Conservation (phyloP, 1,140 invertebrate genomes). For the Apis dorsata region DNA sequence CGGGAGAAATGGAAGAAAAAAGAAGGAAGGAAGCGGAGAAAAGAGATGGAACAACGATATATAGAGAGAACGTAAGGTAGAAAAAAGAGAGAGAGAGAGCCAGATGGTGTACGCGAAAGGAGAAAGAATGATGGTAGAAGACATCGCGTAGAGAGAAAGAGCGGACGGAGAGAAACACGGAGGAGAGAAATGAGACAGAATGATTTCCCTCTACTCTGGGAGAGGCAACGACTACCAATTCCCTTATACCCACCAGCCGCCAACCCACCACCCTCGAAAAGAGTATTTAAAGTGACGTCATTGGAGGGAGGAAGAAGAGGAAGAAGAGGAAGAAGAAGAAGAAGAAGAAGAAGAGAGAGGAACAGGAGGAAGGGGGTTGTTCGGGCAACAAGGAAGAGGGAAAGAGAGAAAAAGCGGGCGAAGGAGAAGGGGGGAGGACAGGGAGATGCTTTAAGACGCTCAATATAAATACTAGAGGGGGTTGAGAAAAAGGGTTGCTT, state of each 20-base stretch:
- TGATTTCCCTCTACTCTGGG: constrained; percentile 45
- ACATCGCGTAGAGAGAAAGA: constrained; percentile 27
- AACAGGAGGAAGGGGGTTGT: not conserved
- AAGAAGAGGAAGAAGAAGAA: constrained; percentile 5
- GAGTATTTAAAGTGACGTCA: constrained; percentile 67
- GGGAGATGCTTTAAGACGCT: constrained; percentile 80
- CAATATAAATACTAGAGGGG: constrained; percentile 80
- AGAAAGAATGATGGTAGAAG: constrained; percentile 36
- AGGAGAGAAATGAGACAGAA: constrained; percentile 62
- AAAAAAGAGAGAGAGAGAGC: constrained; percentile 1
- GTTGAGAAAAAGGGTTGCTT: constrained; percentile 80
- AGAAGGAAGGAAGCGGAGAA: not conserved
- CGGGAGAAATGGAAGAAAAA: constrained; percentile 29
- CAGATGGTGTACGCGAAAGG: constrained; percentile 37
- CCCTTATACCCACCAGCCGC: constrained; percentile 62
- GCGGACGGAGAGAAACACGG: constrained; percentile 15
- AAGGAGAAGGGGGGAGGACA: constrained; percentile 49
- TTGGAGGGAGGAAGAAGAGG: constrained; percentile 12
- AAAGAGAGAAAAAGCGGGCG: constrained; percentile 48
- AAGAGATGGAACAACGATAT: constrained; percentile 10
- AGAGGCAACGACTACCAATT: constrained; percentile 69
- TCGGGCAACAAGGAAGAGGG: constrained; percentile 40
- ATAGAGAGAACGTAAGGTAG: not conserved
- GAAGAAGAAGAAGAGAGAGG: constrained; percentile 40
- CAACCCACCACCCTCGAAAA: constrained; percentile 56